Evolutionary conservation across 2,113 vertebrate genomes (phyloP).

Genomic region (Sitta europaea): DNA sequence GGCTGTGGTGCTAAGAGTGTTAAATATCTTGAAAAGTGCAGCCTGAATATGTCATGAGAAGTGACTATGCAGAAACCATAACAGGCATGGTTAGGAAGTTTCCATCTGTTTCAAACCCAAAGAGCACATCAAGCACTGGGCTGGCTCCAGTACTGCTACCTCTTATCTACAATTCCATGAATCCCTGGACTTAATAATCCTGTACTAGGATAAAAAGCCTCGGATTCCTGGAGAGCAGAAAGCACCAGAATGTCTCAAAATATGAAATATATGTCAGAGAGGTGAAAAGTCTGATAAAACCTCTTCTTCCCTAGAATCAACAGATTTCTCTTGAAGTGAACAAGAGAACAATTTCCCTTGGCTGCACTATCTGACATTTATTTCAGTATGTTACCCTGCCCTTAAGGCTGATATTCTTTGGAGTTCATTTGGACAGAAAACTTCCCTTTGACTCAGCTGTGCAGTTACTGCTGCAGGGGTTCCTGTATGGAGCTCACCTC

Average conservation of each 20-base stretch:
- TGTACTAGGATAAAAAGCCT: neutral
- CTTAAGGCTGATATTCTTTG: neutral
- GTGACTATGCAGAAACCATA: neutral
- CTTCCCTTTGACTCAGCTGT: neutral
- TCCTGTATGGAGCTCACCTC: fast-evolving
- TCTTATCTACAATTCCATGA: neutral
- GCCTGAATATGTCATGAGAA: neutral
- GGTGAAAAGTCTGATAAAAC: neutral
- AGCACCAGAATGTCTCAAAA: neutral
- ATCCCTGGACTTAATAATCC: neutral
- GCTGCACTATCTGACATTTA: neutral
- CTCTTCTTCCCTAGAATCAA: neutral
- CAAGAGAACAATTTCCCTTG: neutral
- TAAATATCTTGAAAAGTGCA: neutral
- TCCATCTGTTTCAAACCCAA: neutral
- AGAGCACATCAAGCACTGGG: neutral
- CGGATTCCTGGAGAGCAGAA: neutral
- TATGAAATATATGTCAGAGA: neutral
- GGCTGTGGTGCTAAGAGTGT: neutral
- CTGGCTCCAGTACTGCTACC: neutral
- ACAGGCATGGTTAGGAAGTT: neutral
- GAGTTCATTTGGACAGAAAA: neutral
- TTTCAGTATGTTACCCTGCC: neutral
- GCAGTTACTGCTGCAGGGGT: neutral
- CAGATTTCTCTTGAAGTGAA: neutral